Percentiles rank a stretch among this genome's conserved stretches.
Conservation (phyloP, 1,140 invertebrate species). For the Habropoda laboriosa region DNA sequence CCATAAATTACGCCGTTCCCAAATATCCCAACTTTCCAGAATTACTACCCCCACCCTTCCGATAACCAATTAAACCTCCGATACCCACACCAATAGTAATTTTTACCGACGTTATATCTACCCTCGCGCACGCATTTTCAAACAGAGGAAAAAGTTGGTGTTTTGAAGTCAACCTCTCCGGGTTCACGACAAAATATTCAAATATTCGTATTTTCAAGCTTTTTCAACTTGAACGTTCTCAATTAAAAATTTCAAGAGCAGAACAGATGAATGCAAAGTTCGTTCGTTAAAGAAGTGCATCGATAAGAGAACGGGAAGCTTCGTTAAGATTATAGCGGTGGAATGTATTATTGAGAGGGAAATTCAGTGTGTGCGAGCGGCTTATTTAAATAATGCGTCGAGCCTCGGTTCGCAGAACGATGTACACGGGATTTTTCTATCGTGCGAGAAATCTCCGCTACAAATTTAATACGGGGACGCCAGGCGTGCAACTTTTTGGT, state of each 20-base stretch:
- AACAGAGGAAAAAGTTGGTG: too few species aligned
- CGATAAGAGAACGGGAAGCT: not conserved
- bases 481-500: not conserved
- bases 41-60: too few species aligned
- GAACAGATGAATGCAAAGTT: not conserved
- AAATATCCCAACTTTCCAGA: too few species aligned
- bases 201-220: too few species aligned
- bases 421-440: not conserved
- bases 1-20: too few species aligned
- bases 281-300: not conserved
- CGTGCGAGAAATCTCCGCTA: not conserved
- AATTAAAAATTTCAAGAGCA: not conserved
- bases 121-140: too few species aligned
- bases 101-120: too few species aligned
- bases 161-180: too few species aligned
- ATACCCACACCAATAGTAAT: too few species aligned
- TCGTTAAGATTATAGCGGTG: not conserved
- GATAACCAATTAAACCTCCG: too few species aligned
- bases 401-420: not conserved
- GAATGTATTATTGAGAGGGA: not conserved
- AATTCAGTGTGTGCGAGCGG: not conserved
- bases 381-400: conserved; percentile 15
- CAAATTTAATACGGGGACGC: not conserved
- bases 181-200: too few species aligned
- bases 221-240: too few species aligned